Evolutionary conservation across 2,113 vertebrate genomes (phyloP).

Genomic region (Opisthocomus hoazin): DNA sequence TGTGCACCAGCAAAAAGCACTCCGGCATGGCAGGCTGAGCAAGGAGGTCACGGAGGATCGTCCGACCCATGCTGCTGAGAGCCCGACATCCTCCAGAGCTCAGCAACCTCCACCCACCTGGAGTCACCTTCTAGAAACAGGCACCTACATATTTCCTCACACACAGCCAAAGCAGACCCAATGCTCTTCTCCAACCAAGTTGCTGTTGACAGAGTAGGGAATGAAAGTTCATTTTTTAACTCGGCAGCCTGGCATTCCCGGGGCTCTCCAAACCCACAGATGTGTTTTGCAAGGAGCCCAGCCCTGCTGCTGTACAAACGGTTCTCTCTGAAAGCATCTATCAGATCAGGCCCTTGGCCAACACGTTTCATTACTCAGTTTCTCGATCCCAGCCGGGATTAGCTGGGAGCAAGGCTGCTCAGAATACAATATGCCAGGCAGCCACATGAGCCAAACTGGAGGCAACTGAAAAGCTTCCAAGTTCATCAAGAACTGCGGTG

Average conservation of each 20-base stretch:
- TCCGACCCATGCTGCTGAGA: accelerated
- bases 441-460: neutral
- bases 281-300: neutral
- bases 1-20: neutral
- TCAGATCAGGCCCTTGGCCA: slow-evolving; percentile 41
- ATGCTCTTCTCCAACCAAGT: neutral
- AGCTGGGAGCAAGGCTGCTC: slow-evolving; percentile 21
- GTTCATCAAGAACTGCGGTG: neutral
- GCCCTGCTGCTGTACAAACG: neutral
- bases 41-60: neutral
- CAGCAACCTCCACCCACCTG: neutral
- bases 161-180: neutral
- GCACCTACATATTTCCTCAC: neutral
- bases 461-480: slow-evolving; percentile 31
- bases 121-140: neutral
- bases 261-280: neutral
- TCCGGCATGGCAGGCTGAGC: accelerated
- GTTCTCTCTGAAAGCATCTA: slow-evolving; percentile 24
- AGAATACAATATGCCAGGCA: neutral
- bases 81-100: neutral
- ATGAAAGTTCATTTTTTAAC: neutral
- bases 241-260: accelerated
- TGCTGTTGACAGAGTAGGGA: neutral
- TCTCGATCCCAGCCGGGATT: neutral
- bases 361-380: neutral